phyloP scores from a whole-genome alignment of 2,113 vertebrate genomes.

The Phylloscopus trochiloides region DNA sequence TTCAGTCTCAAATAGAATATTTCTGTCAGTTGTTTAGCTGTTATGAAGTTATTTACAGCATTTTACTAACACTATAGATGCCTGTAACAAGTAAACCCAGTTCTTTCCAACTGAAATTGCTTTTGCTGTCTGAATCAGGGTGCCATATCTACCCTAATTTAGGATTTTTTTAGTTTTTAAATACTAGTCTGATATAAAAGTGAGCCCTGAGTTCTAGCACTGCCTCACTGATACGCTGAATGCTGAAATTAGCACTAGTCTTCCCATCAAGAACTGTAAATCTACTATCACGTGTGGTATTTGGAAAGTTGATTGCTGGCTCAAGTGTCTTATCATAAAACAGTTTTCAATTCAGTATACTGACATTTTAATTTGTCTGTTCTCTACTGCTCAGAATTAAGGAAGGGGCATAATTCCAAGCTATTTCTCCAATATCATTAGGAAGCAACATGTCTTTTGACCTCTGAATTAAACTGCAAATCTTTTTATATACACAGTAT shows the following conservation, averaged over 20 bases:
- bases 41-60: background rate
- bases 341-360: conserved; percentile 33
- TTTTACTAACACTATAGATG: background rate
- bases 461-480: conserved; percentile 48
- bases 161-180: background rate
- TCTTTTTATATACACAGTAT: conserved; percentile 15
- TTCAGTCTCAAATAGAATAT: background rate
- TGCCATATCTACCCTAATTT: background rate
- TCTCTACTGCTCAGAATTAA: conserved; percentile 42
- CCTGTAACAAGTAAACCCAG: background rate
- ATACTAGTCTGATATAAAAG: background rate
- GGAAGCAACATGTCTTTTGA: conserved; percentile 50
- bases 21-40: background rate
- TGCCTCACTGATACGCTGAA: background rate
- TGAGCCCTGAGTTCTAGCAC: background rate
- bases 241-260: background rate
- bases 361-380: conserved; percentile 50
- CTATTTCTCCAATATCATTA: conserved; percentile 18
- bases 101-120: background rate
- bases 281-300: background rate
- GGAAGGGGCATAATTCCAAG: conserved; percentile 33
- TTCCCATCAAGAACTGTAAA: background rate
- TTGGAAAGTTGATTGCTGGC: conserved; percentile 1
- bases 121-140: background rate
- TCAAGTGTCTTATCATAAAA: conserved; percentile 30